These are phyloP conservation scores for Rhinoderma darwinii DNA, from an alignment of 2,113 vertebrate species.

Conservation along the genomic window DNA sequence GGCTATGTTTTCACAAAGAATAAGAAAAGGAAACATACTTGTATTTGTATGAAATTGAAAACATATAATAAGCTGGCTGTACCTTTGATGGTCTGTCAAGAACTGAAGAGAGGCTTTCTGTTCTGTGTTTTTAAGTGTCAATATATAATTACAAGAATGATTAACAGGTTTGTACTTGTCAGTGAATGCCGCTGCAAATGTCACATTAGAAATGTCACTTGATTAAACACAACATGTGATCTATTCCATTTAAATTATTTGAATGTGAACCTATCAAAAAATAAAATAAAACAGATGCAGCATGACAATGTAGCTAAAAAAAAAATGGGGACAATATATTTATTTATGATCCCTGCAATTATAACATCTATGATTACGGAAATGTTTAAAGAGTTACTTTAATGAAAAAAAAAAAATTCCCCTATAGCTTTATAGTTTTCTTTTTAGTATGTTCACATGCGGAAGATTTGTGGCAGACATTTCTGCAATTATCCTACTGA, in stretches of 20 bases:
- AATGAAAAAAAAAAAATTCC: neutral
- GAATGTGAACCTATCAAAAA: neutral
- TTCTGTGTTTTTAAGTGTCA: neutral
- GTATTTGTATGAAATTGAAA: conserved; percentile 10
- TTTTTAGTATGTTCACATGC: no score
- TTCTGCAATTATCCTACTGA: no score
- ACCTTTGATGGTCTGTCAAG: conserved; percentile 20
- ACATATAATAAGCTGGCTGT: neutral
- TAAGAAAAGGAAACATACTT: conserved; percentile 1
- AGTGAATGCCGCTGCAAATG: neutral
- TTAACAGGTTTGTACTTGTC: neutral
- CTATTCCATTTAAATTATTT: neutral
- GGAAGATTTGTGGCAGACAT: no score
- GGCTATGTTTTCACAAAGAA: conserved; percentile 22
- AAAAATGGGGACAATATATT: neutral
- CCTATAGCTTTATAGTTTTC: no score
- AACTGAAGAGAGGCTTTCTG: neutral
- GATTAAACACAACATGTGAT: neutral
- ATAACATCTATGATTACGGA: neutral
- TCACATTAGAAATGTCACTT: neutral
- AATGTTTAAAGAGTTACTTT: neutral
- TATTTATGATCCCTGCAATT: neutral
- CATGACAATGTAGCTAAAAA: neutral
- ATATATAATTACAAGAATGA: conserved; percentile 23
- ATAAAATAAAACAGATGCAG: neutral